Evolutionary conservation across 2,113 vertebrate species (phyloP).

Genomic region (Melanerpes aurifrons): DNA sequence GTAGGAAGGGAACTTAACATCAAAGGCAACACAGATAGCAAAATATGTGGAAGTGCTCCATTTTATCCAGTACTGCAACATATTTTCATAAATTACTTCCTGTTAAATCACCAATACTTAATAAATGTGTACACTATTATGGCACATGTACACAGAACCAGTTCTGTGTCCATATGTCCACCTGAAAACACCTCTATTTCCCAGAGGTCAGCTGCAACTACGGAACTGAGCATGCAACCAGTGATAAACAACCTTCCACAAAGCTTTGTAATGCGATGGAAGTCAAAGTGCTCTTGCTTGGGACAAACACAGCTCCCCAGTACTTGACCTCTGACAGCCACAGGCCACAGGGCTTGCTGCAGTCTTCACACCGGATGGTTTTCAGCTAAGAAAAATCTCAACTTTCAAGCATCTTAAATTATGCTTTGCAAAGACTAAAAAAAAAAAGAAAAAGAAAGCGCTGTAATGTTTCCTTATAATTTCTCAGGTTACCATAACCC

Average conservation of each 20-base stretch:
- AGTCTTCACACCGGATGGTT: fast-evolving
- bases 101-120: background rate
- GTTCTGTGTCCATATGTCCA: background rate
- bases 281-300: background rate
- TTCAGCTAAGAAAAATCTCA: background rate
- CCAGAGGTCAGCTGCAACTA: background rate
- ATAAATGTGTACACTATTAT: background rate
- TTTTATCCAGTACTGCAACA: background rate
- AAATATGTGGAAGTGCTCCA: fast-evolving
- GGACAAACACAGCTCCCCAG: background rate
- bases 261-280: fast-evolving
- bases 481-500: background rate
- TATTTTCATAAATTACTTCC: background rate
- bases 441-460: background rate
- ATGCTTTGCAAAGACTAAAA: background rate
- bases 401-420: background rate
- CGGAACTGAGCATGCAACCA: background rate
- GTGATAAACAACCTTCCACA: fast-evolving
- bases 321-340: background rate
- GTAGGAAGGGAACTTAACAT: background rate
- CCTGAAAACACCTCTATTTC: background rate
- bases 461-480: background rate
- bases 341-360: fast-evolving
- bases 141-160: background rate
- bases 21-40: background rate